Evolutionary conservation across 1,140 invertebrate species (phyloP), one percentile per base, ranked within the genome.

Genomic region (Chelonus insularis): DNA sequence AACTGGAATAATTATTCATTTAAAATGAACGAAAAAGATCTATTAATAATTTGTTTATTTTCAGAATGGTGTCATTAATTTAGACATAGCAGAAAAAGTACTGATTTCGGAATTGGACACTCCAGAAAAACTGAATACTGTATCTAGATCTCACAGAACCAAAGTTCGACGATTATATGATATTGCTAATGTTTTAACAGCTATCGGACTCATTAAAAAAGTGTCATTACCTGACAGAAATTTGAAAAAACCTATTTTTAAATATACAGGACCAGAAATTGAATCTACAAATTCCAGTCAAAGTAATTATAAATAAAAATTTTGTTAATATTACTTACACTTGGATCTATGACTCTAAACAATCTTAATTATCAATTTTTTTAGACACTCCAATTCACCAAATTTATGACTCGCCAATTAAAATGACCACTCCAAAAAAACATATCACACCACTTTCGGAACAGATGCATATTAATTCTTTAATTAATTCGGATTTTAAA

Each of bases 81-180:
- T 89, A 62, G 87, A 89, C 70, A 84, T 89, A 74, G 86, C 88
- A 65, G 87, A 88, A 39, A 84, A 85, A 73, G 84, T 89, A 64
- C 79, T 90, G 3, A 81, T 85, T 59, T 82, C 79, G 25, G 78
- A 88, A 81, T 57, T 79, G 78, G 66, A 82, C 73, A 62, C 68
- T 70, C 41, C 57, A 36, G 34, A 73, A 60, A 29, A 76, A 74
- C 64, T 79, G 67, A 67, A 68, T 59, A 63, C 69, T 72, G 23
- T 76, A 71, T n/a, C 76, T 72, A 43, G 79, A 79, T 66, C 82
- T 77, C 81, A 82, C 68, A 86, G 86, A 68, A 86, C 88, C 25
- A 89, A 89, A 83, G 86, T 89, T 45, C 81, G 89, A 60, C 81
- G 89, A 61, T 77, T 91, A 1, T 91, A 91, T 79, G 89, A 91